Evolutionary conservation across 1,140 invertebrate species (phyloP).

Genomic region (Reticulitermes speratus): DNA sequence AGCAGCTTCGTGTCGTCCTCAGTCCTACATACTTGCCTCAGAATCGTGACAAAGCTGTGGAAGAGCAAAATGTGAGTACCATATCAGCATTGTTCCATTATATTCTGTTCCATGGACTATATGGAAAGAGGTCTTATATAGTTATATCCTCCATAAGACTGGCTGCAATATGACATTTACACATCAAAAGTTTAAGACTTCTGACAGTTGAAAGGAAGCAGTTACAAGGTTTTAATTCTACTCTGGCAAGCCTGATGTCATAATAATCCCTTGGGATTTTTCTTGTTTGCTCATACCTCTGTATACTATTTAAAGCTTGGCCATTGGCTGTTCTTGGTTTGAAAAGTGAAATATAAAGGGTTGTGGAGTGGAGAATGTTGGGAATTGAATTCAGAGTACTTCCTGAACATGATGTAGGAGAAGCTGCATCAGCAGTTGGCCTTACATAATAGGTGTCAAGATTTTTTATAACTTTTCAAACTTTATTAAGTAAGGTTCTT

Average conservation of each 20-base stretch:
- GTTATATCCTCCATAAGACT: background rate
- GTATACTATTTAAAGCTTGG: no score
- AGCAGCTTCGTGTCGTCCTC: slow-evolving; percentile 75
- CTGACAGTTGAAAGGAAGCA: background rate
- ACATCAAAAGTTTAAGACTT: background rate
- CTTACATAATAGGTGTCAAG: no score
- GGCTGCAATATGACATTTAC: background rate
- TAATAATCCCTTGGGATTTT: background rate
- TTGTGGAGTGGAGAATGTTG: no score
- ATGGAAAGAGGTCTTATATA: slow-evolving; percentile 5
- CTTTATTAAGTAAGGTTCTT: no score
- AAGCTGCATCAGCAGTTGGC: no score
- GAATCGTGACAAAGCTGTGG: slow-evolving; percentile 77
- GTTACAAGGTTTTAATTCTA: background rate
- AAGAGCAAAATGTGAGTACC: slow-evolving; percentile 88
- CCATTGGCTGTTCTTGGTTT: no score
- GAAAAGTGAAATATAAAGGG: no score
- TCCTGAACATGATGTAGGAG: no score
- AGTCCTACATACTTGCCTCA: slow-evolving; percentile 78
- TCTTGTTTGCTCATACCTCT: background rate
- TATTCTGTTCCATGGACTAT: slow-evolving; percentile 15
- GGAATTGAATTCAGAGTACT: no score
- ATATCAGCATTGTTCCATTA: slow-evolving; percentile 27
- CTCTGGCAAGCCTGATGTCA: background rate
- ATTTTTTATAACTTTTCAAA: no score